Conservation (phyloP, 1,140 invertebrate genomes). For the Macrotrachela quadricornifera region DNA sequence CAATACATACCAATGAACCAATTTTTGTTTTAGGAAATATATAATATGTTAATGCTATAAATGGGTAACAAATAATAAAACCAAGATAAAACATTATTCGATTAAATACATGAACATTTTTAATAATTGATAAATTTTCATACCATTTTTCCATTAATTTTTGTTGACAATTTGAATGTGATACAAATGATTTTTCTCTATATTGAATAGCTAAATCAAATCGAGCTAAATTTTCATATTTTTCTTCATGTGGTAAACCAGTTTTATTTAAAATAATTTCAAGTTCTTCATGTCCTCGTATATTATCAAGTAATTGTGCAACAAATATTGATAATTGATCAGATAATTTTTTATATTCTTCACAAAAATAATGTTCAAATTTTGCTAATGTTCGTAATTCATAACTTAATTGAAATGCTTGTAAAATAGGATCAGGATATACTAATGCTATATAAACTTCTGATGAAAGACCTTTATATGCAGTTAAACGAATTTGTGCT, state of each 20-base stretch:
- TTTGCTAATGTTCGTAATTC: slow-evolving; percentile 29
- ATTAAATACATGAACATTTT: too few species aligned
- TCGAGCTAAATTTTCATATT: slow-evolving; percentile 22
- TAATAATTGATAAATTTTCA: slow-evolving; percentile 11
- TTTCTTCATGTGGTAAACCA: slow-evolving; percentile 15
- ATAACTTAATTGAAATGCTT: slow-evolving; percentile 37
- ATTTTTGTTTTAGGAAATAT: background rate
- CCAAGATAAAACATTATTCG: too few species aligned
- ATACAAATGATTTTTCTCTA: slow-evolving; percentile 27
- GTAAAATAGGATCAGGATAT: slow-evolving; percentile 41
- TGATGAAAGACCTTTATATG: slow-evolving; percentile 22
- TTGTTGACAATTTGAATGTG: slow-evolving; percentile 28
- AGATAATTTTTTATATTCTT: slow-evolving; percentile 35
- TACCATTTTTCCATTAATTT: slow-evolving; percentile 33
- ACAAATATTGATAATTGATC: slow-evolving; percentile 30
- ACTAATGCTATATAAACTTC: slow-evolving; percentile 41
- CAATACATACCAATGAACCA: too few species aligned
- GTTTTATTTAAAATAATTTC: slow-evolving; percentile 21
- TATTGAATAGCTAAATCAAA: slow-evolving; percentile 23
- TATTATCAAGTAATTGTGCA: slow-evolving; percentile 21
- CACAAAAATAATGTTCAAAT: slow-evolving; percentile 13
- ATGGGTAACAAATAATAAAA: background rate
- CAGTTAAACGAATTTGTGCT: slow-evolving; percentile 19
- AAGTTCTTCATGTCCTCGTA: slow-evolving; percentile 21
- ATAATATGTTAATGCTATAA: too few species aligned